A percentile compares a stretch with the other conserved stretches of the same genome.
These are phyloP conservation scores for Drosophila phalerata DNA, from an alignment of 2,888 invertebrate genomes.

Conservation along the genomic window DNA sequence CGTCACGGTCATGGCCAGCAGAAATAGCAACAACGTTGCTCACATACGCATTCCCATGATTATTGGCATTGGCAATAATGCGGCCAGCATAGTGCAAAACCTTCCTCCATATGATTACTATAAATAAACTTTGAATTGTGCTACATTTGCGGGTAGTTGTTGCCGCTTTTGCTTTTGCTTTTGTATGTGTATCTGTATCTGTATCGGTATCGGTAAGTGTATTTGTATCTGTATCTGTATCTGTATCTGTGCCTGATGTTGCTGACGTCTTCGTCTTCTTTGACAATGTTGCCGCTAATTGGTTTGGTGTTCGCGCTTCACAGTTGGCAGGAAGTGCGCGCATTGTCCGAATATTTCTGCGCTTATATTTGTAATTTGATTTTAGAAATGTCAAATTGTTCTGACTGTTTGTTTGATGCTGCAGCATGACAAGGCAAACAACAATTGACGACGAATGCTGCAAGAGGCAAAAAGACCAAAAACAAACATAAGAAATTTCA, in stretches of 20 bases:
- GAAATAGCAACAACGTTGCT: conserved; percentile 12
- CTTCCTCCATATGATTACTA: conserved; percentile 78
- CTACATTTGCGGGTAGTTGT: conserved; percentile 67
- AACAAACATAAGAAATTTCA: conserved; percentile 36
- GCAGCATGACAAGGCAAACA: conserved; percentile 53
- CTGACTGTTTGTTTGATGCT: conserved; percentile 64
- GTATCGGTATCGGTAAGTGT: conserved; percentile 1
- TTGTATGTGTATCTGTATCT: too few species aligned
- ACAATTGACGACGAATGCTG: conserved; percentile 40
- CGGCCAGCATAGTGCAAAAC: conserved; percentile 61
- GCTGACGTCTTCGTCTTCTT: conserved; percentile 51
- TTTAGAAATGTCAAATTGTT: conserved; percentile 83
- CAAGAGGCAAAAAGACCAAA: conserved; percentile 32
- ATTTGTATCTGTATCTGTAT: too few species aligned
- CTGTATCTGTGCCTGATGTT: conserved; percentile 35
- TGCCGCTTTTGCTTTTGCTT: conserved; percentile 24
- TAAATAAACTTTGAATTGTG: conserved; percentile 81
- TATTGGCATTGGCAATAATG: conserved; percentile 50
- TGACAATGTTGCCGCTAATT: conserved; percentile 73
- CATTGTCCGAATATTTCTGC: conserved; percentile 78
- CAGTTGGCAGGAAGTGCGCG: conserved; percentile 65
- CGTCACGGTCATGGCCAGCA: conserved; percentile 62
- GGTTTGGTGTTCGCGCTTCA: conserved; percentile 65
- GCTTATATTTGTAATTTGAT: conserved; percentile 85
- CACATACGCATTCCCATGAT: conserved; percentile 32